Conservation (phyloP, 2,797 vertebrate species). For the Prionace glauca region DNA sequence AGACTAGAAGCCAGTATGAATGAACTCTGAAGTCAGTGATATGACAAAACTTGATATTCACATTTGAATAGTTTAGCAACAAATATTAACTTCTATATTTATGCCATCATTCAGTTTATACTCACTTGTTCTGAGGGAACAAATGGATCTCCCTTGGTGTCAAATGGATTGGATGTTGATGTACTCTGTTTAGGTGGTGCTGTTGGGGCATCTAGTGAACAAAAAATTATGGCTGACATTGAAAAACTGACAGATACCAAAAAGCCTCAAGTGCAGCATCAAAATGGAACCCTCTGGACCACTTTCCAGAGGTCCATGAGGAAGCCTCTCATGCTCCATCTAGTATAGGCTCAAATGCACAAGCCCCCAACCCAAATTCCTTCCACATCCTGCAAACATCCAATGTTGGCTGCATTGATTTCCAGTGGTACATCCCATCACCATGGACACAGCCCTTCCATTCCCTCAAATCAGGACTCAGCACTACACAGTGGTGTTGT, state of each 20-base stretch:
- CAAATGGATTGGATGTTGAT: slow-evolving; percentile 55
- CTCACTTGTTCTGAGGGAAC: slow-evolving; percentile 63
- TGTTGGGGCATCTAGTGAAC: slow-evolving; percentile 57
- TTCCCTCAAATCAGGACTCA: too few relatives aligned
- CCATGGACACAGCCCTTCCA: too few relatives aligned
- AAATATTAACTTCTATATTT: too few relatives aligned
- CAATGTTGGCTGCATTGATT: too few relatives aligned
- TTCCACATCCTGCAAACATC: too few relatives aligned
- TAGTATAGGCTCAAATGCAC: neutral
- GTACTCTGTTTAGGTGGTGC: slow-evolving; percentile 49
- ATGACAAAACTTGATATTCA: too few relatives aligned
- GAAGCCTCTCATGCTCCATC: neutral
- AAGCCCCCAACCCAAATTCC: neutral
- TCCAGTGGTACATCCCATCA: too few relatives aligned
- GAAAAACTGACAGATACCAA: neutral
- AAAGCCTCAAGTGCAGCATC: neutral
- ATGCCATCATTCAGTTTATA: slow-evolving; percentile 40
- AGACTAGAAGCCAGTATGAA: too few relatives aligned
- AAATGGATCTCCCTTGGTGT: slow-evolving; percentile 66
- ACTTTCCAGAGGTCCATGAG: neutral
- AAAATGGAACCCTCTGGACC: neutral
- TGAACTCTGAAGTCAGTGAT: too few relatives aligned
- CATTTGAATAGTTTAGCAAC: too few relatives aligned
- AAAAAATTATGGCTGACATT: too few relatives aligned
- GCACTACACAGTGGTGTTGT: too few relatives aligned